Evolutionary conservation across 2,797 vertebrate species (phyloP), one percentile per base, ranked within the genome.

Genomic region (Myioborus melanocephalus): DNA sequence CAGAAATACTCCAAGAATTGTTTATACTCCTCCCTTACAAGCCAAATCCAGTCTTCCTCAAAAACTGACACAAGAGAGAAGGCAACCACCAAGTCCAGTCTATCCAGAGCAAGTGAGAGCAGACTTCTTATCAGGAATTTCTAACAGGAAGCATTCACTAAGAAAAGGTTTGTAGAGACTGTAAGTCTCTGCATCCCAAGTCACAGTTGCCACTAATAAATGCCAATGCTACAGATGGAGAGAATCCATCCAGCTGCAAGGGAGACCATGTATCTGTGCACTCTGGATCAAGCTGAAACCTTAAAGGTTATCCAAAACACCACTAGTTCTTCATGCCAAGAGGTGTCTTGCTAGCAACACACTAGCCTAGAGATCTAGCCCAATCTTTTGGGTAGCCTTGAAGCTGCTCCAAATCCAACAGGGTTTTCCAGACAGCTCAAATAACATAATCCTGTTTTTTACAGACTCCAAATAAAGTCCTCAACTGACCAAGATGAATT

Each of bases 211-310:
- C 3, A 1, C 4, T 44, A 39, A 46, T 3, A 63, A 55, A 50
- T 5, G 32, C 34, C 0, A 0, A n/a, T 12, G 57, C 28, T 34
- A 44, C 3, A 1, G 37, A 35, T 0, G 39, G 20, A 41, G 27
- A 77, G 52, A 63, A 68, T 49, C 30, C 52, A 43, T 12, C n/a
- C 2, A 3, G 7, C 56, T 88, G 56, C 59, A 69, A 46, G 59
- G 43, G 7, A 64, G 17, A 49, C 37, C 1, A 0, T 8, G 23
- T 15, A 46, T 39, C 68, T 57, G 22, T 20, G 57, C 20, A 59
- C 49, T 47, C 53, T 14, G 57, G 32, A 32, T 20, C 28, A 63
- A 46, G 32, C 0, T 34, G 35, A 68, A 66, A 75, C 27, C 22
- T 71, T 80, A 61, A 63, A 75, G 6, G 1, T 30, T 56, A 65